Conservation (phyloP, 2,888 invertebrate genomes). For the Fissipunctia ypsillon region DNA sequence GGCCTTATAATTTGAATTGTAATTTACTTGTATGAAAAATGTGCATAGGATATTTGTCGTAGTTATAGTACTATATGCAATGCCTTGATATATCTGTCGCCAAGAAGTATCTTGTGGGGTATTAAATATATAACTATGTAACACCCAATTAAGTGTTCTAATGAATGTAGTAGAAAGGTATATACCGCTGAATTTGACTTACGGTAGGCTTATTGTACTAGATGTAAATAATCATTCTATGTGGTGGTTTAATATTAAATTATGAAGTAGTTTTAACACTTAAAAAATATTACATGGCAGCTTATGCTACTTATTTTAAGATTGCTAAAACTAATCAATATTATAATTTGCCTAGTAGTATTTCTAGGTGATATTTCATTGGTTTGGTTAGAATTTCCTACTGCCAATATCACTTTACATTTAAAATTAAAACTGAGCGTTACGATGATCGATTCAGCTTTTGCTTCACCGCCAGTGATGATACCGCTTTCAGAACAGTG, state of each 20-base stretch:
- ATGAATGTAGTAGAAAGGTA: neutral
- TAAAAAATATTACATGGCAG: slow-evolving; percentile 20
- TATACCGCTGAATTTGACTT: neutral
- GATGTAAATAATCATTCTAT: slow-evolving; percentile 30
- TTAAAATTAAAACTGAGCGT: neutral
- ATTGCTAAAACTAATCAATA: slow-evolving; percentile 12
- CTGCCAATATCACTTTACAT: slow-evolving; percentile 1
- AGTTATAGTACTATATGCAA: neutral
- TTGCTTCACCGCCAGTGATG: neutral
- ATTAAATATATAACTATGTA: slow-evolving; percentile 5
- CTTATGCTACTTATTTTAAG: neutral
- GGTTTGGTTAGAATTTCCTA: neutral
- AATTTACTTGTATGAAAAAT: neutral
- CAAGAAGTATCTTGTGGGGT: neutral
- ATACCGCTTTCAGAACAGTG: neutral
- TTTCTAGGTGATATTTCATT: slow-evolving; percentile 1
- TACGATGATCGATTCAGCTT: neutral
- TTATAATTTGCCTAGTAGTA: slow-evolving; percentile 3
- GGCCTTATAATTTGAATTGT: neutral
- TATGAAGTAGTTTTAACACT: neutral
- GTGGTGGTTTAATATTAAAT: neutral
- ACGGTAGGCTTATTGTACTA: slow-evolving; percentile 4
- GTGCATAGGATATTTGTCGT: slow-evolving; percentile 11
- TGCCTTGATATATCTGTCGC: neutral
- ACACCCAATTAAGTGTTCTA: slow-evolving; percentile 1